Base-by-base conservation (phyloP, 2,888 invertebrate genomes). In the Rhagonycha fulva region DNA sequence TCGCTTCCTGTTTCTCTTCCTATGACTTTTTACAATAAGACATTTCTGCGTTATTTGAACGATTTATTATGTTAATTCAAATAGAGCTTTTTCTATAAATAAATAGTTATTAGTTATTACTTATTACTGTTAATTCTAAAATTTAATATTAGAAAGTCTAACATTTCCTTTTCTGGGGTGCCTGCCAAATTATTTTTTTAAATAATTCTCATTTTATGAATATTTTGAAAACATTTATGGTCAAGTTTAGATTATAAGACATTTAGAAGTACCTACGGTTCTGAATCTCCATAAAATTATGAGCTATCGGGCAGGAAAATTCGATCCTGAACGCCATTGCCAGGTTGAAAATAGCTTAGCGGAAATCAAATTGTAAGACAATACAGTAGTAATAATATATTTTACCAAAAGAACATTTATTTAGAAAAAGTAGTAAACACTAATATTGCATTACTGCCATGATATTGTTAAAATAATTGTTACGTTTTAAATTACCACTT, bases 1-100 rank as follows among this genome's bases (percentile, higher is more conserved):
- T 82, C 82, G 83, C 84, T 85, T 86, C 85, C 85, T 85, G 85
- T 82, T 76, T 47, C 72, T 77, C 75, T 72, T 75, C 75, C 74
- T 69, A 72, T 75, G 72, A 30, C 47, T 47, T 47, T 47, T 47
- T 47, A 47, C 75, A 77, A 71, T 75, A 72, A 74, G 62, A 71
- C 73, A 61, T 71, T 74, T 74, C 67, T 75, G 72, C 70, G 71
- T 72, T 77, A 75, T 75, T 68, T 72, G 62, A 63, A 72, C 63
- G 71, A 68, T 70, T 62, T 47, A 7, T 28, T 28, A 28, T 28
- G 28, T 28, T 28, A 28, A 28, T 28, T 9, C 9, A 28, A 28
- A 9, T 2, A 28, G 28, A 28, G 28, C 9, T 9, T 28, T 28
- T 28, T 28, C 28, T 28, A 28, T 28, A 28, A 28, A 28, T 28